Conservation (phyloP, 2,888 invertebrate species). For the Lepidocyrtinus sp. region DNA sequence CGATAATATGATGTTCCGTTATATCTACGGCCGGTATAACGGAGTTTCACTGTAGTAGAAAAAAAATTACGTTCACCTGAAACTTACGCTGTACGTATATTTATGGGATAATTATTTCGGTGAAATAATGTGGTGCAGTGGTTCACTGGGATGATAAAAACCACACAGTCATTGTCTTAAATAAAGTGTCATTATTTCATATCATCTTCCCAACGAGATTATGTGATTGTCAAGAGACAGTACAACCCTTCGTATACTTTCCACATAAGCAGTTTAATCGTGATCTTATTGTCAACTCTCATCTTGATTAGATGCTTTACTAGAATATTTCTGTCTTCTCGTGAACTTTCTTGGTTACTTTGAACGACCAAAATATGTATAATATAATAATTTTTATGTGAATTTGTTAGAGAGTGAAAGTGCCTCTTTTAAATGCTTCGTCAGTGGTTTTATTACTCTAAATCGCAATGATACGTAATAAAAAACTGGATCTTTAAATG, state of each 20-base stretch:
- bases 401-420: background rate
- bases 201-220: background rate
- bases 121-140: slow-evolving; percentile 15
- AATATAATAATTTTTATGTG: too few species aligned
- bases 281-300: slow-evolving; percentile 10
- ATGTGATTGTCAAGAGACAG: background rate
- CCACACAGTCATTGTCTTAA: slow-evolving; percentile 4
- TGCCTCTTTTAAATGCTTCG: background rate
- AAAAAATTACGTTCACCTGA: too few species aligned
- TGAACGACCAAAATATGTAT: background rate
- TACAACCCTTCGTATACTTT: background rate
- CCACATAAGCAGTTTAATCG: background rate
- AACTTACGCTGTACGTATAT: too few species aligned
- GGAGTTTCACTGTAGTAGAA: too few species aligned
- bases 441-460: background rate
- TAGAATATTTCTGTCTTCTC: background rate
- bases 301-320: background rate
- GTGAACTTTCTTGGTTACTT: background rate
- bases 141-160: background rate
- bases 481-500: slow-evolving; percentile 14
- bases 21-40: too few species aligned
- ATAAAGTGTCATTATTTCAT: background rate
- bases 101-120: slow-evolving; percentile 4
- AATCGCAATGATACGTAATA: background rate
- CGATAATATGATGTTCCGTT: too few species aligned